Conservation (phyloP, 1,140 invertebrate species). For the Hermetia illucens region DNA sequence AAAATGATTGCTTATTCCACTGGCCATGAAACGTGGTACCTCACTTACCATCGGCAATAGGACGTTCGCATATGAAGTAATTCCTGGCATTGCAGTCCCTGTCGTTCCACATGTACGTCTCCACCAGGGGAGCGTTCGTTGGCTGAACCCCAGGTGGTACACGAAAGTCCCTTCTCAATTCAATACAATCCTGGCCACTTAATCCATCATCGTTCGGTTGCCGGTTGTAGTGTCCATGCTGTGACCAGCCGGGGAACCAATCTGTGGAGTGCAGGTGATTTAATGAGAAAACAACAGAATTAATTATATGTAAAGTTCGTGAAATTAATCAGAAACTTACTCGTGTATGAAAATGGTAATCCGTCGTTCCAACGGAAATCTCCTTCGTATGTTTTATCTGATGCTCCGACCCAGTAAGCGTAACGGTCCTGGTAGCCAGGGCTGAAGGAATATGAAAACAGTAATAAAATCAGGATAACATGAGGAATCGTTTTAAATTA, state of each 20-base stretch:
- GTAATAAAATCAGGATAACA: too few relatives aligned
- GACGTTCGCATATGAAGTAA: slow-evolving; percentile 53
- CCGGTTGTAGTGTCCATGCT: slow-evolving; percentile 42
- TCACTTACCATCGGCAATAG: slow-evolving; percentile 37
- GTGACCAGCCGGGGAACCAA: slow-evolving; percentile 65
- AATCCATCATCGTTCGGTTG: slow-evolving; percentile 71
- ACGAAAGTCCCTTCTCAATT: slow-evolving; percentile 47
- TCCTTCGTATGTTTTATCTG: slow-evolving; percentile 53
- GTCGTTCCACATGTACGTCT: slow-evolving; percentile 62
- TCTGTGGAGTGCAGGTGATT: too few relatives aligned
- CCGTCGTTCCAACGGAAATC: slow-evolving; percentile 64
- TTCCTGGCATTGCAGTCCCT: slow-evolving; percentile 52
- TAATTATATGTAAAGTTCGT: too few relatives aligned
- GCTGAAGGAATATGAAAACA: slow-evolving; percentile 31
- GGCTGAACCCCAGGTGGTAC: slow-evolving; percentile 26
- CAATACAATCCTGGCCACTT: slow-evolving; percentile 63
- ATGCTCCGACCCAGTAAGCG: slow-evolving; percentile 65
- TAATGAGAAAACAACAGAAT: too few relatives aligned
- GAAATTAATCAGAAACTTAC: slow-evolving; percentile 42
- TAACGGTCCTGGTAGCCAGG: slow-evolving; percentile 43
- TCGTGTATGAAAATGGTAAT: slow-evolving; percentile 52
- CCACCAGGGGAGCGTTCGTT: slow-evolving; percentile 16
- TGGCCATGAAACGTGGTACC: background rate
- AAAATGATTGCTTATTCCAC: background rate
- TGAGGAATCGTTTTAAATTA: too few relatives aligned